A percentile compares a stretch with the other conserved stretches of the same genome.
Evolutionary conservation across 2,797 vertebrate species (phyloP).

Genomic region (Acanthis flammea): DNA sequence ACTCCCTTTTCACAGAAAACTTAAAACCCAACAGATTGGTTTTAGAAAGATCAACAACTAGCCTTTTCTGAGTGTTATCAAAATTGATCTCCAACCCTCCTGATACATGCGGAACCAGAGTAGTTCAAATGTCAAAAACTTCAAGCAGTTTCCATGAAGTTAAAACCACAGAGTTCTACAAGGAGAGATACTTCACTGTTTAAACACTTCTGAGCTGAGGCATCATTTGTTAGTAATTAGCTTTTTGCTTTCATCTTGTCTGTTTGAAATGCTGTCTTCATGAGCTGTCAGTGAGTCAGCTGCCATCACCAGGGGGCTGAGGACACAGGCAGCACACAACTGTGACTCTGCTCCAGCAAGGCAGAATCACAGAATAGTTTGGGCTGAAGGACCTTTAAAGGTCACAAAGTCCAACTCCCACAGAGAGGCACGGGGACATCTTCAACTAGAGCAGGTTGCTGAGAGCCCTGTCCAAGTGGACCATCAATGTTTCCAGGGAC

Average conservation of each 20-base stretch:
- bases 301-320: background rate
- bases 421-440: background rate
- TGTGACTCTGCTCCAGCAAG: background rate
- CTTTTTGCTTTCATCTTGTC: background rate
- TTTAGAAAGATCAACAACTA: background rate
- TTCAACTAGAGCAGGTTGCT: background rate
- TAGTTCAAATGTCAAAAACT: background rate
- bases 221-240: conserved; percentile 10
- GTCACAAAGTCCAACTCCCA: background rate
- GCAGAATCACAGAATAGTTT: background rate
- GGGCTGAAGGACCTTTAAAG: background rate
- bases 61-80: background rate
- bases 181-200: background rate
- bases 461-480: background rate
- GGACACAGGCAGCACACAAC: background rate
- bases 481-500: background rate
- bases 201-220: background rate
- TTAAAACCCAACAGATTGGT: background rate
- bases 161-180: background rate
- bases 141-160: background rate
- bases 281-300: background rate
- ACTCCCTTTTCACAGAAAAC: background rate
- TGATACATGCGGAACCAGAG: background rate
- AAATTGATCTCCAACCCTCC: background rate
- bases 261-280: background rate